Evolutionary conservation across 2,888 invertebrate genomes (phyloP).

Genomic region (Lissocephala sabroskyi): DNA sequence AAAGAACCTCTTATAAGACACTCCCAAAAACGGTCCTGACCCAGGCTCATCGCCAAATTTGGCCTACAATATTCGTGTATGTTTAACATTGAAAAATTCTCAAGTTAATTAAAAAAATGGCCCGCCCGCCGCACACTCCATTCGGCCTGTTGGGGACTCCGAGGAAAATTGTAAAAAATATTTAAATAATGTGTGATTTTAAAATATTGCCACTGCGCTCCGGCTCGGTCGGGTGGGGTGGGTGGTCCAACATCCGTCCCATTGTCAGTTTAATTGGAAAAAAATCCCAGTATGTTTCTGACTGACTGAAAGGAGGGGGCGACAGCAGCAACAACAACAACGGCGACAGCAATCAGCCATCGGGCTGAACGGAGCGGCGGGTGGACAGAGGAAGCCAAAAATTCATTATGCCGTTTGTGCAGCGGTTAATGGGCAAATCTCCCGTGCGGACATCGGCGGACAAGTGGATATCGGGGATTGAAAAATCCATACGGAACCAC

Average conservation of each 20-base stretch:
- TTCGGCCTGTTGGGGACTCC: slow-evolving; percentile 6
- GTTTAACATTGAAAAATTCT: no score
- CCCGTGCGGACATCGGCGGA: slow-evolving; percentile 64
- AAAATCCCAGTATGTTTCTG: slow-evolving; percentile 24
- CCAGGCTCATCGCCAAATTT: no score
- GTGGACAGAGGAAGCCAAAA: slow-evolving; percentile 19
- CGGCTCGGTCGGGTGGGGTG: no score
- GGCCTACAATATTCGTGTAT: no score
- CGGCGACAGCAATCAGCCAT: no score
- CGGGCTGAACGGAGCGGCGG: no score
- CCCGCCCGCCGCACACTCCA: background rate
- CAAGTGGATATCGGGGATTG: slow-evolving; percentile 67
- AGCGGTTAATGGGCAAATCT: slow-evolving; percentile 68
- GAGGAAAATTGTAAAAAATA: slow-evolving; percentile 55
- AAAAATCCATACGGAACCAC: slow-evolving; percentile 68
- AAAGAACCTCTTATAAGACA: no score
- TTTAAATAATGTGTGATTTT: slow-evolving; percentile 70
- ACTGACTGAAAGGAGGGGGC: no score
- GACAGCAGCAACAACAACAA: no score
- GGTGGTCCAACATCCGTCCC: slow-evolving; percentile 16
- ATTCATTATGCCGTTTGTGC: slow-evolving; percentile 70
- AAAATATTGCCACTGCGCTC: slow-evolving; percentile 48
- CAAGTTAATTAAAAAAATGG: slow-evolving; percentile 58
- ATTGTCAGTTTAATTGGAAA: slow-evolving; percentile 61
- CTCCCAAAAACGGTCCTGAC: no score